These are phyloP conservation scores for Scomberomorus guttatus DNA, from an alignment of 2,797 vertebrate genomes.

Conservation along the genomic window DNA sequence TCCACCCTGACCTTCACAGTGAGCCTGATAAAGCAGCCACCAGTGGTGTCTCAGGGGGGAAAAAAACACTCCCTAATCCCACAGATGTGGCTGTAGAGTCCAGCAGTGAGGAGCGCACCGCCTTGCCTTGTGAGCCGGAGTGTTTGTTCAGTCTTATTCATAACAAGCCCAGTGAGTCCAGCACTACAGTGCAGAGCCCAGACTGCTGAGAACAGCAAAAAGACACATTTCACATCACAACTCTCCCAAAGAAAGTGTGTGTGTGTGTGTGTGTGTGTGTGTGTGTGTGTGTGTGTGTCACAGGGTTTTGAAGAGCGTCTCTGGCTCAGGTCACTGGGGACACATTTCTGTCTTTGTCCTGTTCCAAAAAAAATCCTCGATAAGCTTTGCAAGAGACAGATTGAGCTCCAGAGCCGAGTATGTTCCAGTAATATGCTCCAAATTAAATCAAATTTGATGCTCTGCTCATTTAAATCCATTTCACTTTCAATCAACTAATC, in stretches of 20 bases:
- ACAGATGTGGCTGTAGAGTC: conserved; percentile 5
- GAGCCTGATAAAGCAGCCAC: conserved; percentile 66
- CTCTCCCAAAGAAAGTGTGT: conserved; percentile 15
- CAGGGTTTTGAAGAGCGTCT: conserved; percentile 5
- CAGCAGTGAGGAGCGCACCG: not conserved
- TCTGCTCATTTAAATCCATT: not conserved
- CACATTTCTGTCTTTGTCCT: conserved; percentile 24
- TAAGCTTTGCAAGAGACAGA: not conserved
- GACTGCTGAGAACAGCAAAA: conserved; percentile 75
- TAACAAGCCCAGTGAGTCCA: conserved; percentile 58
- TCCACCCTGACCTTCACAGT: conserved; percentile 57
- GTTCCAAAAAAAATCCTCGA: not conserved
- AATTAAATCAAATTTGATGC: not conserved
- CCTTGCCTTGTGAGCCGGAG: not conserved
- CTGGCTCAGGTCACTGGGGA: conserved; percentile 24
- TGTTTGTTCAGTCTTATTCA: conserved; percentile 67
- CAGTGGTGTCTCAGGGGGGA: conserved; percentile 42
- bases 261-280: not conserved
- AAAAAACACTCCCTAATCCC: conserved; percentile 36
- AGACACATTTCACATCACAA: conserved; percentile 66
- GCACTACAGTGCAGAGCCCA: conserved; percentile 16
- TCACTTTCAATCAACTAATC: not conserved
- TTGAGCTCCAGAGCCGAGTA: not conserved
- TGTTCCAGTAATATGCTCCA: accelerated
- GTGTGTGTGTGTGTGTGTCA: not conserved